These are phyloP conservation scores for Rallus limicola DNA, from an alignment of 2,113 vertebrate genomes.

Conservation along the genomic window DNA sequence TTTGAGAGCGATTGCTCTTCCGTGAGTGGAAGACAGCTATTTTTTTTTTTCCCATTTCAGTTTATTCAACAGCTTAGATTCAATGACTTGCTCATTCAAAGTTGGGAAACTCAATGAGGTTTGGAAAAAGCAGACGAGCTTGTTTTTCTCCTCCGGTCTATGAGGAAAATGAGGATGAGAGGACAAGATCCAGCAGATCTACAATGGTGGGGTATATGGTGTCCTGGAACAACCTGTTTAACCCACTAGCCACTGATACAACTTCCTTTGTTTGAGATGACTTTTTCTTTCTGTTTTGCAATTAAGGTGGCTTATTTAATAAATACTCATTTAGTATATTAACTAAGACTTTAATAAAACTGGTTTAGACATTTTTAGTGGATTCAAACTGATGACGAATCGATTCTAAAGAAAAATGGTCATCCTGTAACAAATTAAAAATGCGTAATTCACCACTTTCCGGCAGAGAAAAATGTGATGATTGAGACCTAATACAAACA, in stretches of 20 bases:
- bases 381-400: neutral
- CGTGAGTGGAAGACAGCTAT: neutral
- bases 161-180: conserved; percentile 12
- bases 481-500: neutral
- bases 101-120: neutral
- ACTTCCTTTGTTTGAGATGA: neutral
- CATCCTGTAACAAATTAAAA: neutral
- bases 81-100: neutral
- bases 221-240: conserved; percentile 4
- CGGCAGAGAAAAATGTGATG: neutral
- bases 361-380: neutral
- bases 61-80: neutral
- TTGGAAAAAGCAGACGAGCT: neutral
- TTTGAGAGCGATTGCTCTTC: neutral
- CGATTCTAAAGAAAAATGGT: neutral
- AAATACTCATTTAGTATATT: neutral
- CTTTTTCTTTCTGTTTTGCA: neutral
- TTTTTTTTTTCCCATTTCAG: neutral
- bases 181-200: conserved; percentile 20
- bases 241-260: neutral
- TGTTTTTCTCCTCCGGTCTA: conserved; percentile 7
- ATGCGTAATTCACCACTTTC: neutral
- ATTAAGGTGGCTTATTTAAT: neutral
- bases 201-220: neutral
- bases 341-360: neutral